Evolutionary conservation across 2,888 invertebrate species (phyloP).

Genomic region (Strigamia crassipes): DNA sequence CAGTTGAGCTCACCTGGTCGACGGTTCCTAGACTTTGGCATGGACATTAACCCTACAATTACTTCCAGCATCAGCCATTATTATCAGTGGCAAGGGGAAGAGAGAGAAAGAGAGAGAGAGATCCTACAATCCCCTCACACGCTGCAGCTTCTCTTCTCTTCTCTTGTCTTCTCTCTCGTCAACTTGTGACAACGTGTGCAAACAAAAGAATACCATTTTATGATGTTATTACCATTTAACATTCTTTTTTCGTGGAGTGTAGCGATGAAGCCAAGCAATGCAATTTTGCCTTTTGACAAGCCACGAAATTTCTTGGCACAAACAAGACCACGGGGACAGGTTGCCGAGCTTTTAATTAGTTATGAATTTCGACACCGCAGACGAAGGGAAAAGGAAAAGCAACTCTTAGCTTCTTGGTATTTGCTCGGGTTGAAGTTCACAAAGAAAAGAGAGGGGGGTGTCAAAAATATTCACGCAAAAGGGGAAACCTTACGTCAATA

Average conservation of each 20-base stretch:
- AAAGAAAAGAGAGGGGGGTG: background rate
- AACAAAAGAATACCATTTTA: background rate
- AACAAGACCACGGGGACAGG: slow-evolving; percentile 1
- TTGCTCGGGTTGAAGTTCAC: slow-evolving; percentile 24
- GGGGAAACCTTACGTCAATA: slow-evolving; percentile 16
- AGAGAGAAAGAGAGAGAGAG: slow-evolving; percentile 10
- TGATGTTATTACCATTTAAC: too few species aligned
- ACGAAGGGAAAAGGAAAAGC: background rate
- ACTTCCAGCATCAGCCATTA: slow-evolving; percentile 31
- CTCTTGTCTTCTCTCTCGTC: background rate
- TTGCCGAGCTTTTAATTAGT: slow-evolving; percentile 33
- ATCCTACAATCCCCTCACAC: background rate
- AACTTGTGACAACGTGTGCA: background rate
- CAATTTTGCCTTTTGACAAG: background rate
- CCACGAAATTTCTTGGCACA: background rate
- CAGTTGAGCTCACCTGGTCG: slow-evolving; percentile 46
- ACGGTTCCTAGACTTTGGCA: slow-evolving; percentile 34
- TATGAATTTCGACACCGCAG: background rate
- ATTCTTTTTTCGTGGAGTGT: background rate
- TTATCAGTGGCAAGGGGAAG: slow-evolving; percentile 1
- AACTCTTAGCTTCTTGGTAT: background rate
- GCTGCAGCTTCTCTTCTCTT: background rate
- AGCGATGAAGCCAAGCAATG: background rate
- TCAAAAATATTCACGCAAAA: slow-evolving; percentile 12
- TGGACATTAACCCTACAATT: slow-evolving; percentile 35